Conservation (phyloP, 2,888 invertebrate genomes). For the Hirtodrosophila histrioides region DNA sequence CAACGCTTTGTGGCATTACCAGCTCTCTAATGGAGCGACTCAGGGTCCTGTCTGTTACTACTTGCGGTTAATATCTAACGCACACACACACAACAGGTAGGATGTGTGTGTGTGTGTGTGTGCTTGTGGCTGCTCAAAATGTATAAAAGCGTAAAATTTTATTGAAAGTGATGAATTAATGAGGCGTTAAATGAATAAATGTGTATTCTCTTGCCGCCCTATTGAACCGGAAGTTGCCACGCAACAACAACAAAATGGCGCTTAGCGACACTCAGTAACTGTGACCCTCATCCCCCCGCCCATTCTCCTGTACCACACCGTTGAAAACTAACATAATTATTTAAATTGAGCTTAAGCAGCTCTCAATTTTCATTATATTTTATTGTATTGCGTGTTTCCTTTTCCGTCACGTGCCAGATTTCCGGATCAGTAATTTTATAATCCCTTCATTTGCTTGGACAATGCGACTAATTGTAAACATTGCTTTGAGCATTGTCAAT, state of each 20-base stretch:
- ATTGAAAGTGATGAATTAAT: constrained; percentile 81
- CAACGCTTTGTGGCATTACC: constrained; percentile 40
- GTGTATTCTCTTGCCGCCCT: constrained; percentile 78
- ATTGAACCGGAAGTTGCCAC: constrained; percentile 78
- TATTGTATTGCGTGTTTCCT: constrained; percentile 1
- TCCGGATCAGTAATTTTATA: constrained; percentile 7
- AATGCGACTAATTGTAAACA: too few relatives aligned
- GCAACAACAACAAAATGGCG: constrained; percentile 46
- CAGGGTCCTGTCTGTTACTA: constrained; percentile 30
- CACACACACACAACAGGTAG: constrained; percentile 29
- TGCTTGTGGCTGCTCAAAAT: constrained; percentile 42
- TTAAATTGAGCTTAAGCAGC: constrained; percentile 13
- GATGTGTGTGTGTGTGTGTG: too few relatives aligned
- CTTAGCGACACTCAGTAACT: constrained; percentile 5
- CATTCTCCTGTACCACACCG: neutral
- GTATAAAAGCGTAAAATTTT: constrained; percentile 78
- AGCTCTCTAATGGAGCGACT: constrained; percentile 36
- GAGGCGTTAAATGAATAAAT: constrained; percentile 80
- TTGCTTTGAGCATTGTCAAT: too few relatives aligned
- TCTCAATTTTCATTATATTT: constrained; percentile 4
- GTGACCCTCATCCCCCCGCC: neutral
- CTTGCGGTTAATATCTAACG: constrained; percentile 49
- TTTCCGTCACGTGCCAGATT: constrained; percentile 14
- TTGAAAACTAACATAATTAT: constrained; percentile 49
- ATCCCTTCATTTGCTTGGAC: too few relatives aligned